Evolutionary conservation across 2,888 invertebrate genomes (phyloP).

Genomic region (Lithophane ornitopus): DNA sequence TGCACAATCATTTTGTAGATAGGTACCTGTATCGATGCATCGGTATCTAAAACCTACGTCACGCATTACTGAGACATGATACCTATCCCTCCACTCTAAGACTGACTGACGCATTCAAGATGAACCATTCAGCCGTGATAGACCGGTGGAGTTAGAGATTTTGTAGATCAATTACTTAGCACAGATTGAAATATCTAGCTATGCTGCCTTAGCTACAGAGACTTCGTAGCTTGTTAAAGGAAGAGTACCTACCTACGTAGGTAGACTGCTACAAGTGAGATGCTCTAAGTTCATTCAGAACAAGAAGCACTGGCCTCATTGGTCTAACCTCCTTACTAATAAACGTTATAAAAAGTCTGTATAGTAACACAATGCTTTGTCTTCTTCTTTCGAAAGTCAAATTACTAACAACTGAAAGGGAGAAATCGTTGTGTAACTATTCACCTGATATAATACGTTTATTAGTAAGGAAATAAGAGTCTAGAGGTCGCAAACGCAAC

Average conservation of each 20-base stretch:
- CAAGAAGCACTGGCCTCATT: not conserved
- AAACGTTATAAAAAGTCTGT: no score
- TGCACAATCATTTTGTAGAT: not conserved
- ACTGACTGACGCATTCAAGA: not conserved
- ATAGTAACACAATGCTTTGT: no score
- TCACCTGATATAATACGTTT: no score
- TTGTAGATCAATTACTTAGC: not conserved
- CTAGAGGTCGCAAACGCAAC: not conserved
- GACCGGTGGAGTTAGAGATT: not conserved
- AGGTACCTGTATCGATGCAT: not conserved
- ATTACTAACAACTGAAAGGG: no score
- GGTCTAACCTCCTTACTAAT: no score
- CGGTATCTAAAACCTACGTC: not conserved
- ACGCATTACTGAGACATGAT: not conserved
- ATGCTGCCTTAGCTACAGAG: not conserved
- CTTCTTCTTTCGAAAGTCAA: no score
- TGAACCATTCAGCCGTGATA: not conserved
- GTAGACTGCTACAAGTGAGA: not conserved
- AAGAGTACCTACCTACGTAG: not conserved
- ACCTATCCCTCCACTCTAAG: not conserved
- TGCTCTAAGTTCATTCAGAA: not conserved
- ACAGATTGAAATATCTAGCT: not conserved
- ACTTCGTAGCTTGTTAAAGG: not conserved
- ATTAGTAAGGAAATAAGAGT: no score
- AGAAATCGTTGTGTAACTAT: no score